Conservation (phyloP, 2,888 invertebrate species). For the Diaphora mendica region DNA sequence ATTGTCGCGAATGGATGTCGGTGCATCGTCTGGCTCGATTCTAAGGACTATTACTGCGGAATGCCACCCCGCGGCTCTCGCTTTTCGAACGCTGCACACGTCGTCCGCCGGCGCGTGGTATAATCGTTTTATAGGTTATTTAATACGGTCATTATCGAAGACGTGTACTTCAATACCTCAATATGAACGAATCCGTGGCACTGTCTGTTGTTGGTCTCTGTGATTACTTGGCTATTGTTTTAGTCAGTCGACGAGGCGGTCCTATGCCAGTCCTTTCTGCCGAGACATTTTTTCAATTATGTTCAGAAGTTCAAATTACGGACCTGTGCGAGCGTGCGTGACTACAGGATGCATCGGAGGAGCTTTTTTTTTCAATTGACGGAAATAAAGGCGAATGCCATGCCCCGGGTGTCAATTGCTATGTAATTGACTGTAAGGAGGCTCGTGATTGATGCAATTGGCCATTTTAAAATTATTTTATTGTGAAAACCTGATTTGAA, state of each 20-base stretch:
- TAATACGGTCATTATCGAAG: slow-evolving; percentile 54
- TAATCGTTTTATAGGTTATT: slow-evolving; percentile 75
- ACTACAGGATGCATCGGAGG: slow-evolving; percentile 39
- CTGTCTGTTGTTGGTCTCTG: slow-evolving; percentile 23
- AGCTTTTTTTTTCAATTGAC: slow-evolving; percentile 27
- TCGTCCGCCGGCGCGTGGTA: slow-evolving; percentile 51
- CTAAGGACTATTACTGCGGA: slow-evolving; percentile 80
- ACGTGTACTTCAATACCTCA: slow-evolving; percentile 48
- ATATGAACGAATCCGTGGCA: slow-evolving; percentile 30
- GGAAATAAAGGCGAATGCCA: slow-evolving; percentile 44
- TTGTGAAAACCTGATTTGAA: slow-evolving; percentile 45
- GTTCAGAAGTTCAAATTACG: slow-evolving; percentile 66
- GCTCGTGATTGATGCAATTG: slow-evolving; percentile 56
- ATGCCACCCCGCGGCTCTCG: slow-evolving; percentile 80
- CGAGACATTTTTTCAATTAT: slow-evolving; percentile 64
- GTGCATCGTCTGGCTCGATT: slow-evolving; percentile 55
- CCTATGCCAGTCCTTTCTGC: slow-evolving; percentile 26
- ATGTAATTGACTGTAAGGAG: slow-evolving; percentile 63
- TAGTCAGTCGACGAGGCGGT: slow-evolving; percentile 29
- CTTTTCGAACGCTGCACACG: slow-evolving; percentile 65
- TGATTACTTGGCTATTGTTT: slow-evolving; percentile 36
- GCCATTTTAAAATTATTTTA: slow-evolving; percentile 61
- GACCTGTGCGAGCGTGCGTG: slow-evolving; percentile 48
- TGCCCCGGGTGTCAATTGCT: slow-evolving; percentile 72
- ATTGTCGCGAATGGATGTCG: slow-evolving; percentile 67